Percentiles rank a stretch among this genome's conserved stretches.
Evolutionary conservation across 2,888 invertebrate genomes (phyloP).

Genomic region (Anoplius nigerrimus): DNA sequence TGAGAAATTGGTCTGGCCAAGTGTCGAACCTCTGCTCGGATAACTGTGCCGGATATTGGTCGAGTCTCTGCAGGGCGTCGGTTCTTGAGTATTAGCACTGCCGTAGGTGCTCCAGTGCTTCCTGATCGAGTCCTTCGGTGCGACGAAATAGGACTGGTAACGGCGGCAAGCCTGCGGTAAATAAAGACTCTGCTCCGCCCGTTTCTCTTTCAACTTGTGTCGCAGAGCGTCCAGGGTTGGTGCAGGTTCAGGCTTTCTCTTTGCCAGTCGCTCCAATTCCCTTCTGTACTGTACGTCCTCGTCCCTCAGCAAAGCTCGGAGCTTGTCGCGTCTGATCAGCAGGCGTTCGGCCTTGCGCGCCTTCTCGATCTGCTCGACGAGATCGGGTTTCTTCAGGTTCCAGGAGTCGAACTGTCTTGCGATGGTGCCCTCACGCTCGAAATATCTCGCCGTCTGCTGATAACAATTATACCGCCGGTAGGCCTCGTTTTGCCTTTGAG

Average conservation of each 20-base stretch:
- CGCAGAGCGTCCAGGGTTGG: conserved; percentile 53
- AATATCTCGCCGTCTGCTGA: conserved; percentile 65
- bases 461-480: conserved; percentile 60
- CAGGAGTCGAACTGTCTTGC: conserved; percentile 66
- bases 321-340: conserved; percentile 52
- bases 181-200: conserved; percentile 63
- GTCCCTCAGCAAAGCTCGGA: conserved; percentile 57
- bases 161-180: conserved; percentile 56
- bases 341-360: conserved; percentile 56
- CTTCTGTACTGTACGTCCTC: conserved; percentile 58
- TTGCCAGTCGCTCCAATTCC: conserved; percentile 51
- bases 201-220: conserved; percentile 59
- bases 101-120: conserved; percentile 11
- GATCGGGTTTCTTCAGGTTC: conserved; percentile 52
- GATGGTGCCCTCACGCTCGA: conserved; percentile 63
- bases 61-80: conserved; percentile 24
- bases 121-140: conserved; percentile 11
- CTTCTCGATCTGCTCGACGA: conserved; percentile 48
- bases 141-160: conserved; percentile 46
- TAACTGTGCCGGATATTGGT: conserved; percentile 6
- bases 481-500: conserved; percentile 66
- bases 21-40: too few relatives aligned
- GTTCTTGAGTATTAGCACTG: conserved; percentile 20
- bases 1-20: too few relatives aligned
- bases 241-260: conserved; percentile 31